These are phyloP conservation scores for Thinocorus orbignyianus DNA, from an alignment of 2,113 vertebrate species.

Conservation along the genomic window DNA sequence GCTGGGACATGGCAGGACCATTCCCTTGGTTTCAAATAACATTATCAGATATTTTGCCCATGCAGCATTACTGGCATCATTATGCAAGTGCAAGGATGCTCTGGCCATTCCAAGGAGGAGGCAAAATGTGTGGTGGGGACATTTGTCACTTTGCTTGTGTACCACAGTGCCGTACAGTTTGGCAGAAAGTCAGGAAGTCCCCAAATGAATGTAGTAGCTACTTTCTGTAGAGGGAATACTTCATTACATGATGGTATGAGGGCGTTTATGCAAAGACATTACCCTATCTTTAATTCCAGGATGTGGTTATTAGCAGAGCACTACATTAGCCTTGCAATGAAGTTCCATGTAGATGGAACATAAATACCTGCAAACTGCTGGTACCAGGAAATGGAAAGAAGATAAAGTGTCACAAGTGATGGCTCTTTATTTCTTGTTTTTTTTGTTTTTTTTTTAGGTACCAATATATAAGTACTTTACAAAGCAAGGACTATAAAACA, in stretches of 20 bases:
- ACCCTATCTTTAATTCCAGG: background rate
- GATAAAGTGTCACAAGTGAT: background rate
- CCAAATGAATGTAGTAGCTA: background rate
- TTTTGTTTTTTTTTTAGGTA: background rate
- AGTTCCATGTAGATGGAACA: background rate
- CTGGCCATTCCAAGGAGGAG: background rate
- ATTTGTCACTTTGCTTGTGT: background rate
- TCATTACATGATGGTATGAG: background rate
- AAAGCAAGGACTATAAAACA: background rate
- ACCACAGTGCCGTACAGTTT: no score
- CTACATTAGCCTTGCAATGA: background rate
- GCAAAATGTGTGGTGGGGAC: background rate
- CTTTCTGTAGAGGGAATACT: background rate
- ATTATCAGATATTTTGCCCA: background rate
- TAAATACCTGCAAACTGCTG: background rate
- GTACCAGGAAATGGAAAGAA: conserved; percentile 16
- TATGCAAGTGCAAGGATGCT: background rate
- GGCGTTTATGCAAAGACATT: background rate
- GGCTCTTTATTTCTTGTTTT: background rate
- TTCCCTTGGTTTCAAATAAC: background rate
- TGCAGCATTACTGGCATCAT: background rate
- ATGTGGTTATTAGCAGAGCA: background rate
- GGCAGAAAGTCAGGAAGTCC: background rate
- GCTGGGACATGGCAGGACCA: background rate
- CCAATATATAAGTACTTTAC: background rate